Percentiles rank a stretch among this genome's conserved stretches.
Evolutionary conservation across 2,797 vertebrate genomes (phyloP).

Genomic region (Hypotaenidia philippensis): DNA sequence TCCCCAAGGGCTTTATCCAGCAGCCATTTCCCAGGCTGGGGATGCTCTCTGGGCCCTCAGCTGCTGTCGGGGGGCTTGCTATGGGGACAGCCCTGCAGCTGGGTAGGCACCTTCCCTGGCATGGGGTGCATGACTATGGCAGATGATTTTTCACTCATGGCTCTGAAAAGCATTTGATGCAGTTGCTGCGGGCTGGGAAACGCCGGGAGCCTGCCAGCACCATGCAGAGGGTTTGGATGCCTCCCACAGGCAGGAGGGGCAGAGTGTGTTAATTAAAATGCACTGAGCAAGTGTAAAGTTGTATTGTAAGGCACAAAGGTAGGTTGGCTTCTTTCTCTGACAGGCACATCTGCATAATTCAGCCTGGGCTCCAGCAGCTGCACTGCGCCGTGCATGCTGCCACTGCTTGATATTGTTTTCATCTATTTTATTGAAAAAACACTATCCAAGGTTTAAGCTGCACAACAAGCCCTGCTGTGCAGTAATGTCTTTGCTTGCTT

Average conservation of each 20-base stretch:
- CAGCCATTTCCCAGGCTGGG: rapidly evolving
- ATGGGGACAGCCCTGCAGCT: neutral
- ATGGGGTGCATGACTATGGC: neutral
- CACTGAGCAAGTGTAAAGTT: constrained; percentile 32
- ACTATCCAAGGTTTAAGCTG: neutral
- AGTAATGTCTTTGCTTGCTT: neutral
- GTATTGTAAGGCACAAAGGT: constrained; percentile 19
- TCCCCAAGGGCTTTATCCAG: rapidly evolving
- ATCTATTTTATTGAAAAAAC: constrained; percentile 12
- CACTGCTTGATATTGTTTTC: neutral
- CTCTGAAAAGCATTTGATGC: neutral
- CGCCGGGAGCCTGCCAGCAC: neutral
- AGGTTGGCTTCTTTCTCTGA: constrained; percentile 1
- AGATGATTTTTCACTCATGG: neutral
- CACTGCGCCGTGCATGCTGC: neutral
- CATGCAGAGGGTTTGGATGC: neutral
- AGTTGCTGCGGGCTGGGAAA: neutral
- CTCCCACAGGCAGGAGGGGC: constrained; percentile 47
- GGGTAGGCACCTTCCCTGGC: neutral
- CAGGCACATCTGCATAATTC: constrained; percentile 36
- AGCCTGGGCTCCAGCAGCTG: constrained; percentile 21
- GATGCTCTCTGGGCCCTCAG: neutral
- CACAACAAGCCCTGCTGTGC: neutral
- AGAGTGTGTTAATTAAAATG: constrained; percentile 37
- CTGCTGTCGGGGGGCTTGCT: rapidly evolving